Base-by-base conservation (phyloP, 2,797 vertebrate genomes). In the Dermochelys coriacea region DNA sequence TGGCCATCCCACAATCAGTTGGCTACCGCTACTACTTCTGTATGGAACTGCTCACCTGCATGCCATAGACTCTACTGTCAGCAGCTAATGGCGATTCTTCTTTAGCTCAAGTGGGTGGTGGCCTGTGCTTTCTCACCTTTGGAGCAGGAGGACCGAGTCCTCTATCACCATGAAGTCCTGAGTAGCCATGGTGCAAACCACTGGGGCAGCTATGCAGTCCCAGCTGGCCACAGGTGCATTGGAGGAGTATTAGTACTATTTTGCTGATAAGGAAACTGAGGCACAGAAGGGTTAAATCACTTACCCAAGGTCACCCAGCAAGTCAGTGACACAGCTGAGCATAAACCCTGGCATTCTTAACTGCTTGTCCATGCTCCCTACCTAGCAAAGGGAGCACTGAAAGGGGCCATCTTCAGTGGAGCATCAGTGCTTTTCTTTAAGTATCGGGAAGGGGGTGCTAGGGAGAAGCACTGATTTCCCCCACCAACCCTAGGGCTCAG, bases 381-480 rank as follows among this genome's bases (percentile, higher is more conserved):
- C n/a, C 37, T 71, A 71, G 19, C 64, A 41, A 71, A 37, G 68
- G n/a, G 19, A 71, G 10, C n/a, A 37, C 9, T 71, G 19, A 64
- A 71, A 71, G 64, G 19, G n/a, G 37, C 21, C 21, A 1, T 71
- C 10, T 71, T 71, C 68, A 71, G 21, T 41, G 21, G n/a, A 64
- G n/a, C 41, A 80, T 52, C 23, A 68, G 9, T 52, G 1, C 3
- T 8, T 16, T 61, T 47, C 80, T 75, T 78, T 77, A 85, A 3
- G 31, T 41, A 54, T 91, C 91, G 78, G 64, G 88, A 50, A 78
- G 2, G 85, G 85, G 89, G 64, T 91, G 89, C 77, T 79, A 71
- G 89, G 74, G 75, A 91, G 86, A 54, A 93, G 89, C 83, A 9
- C 37, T 54, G 87, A 47, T 93, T 88, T 85, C 93, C 92, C 89